Evolutionary conservation across 1,140 invertebrate genomes (phyloP).

Genomic region (Eriosoma lanigerum): DNA sequence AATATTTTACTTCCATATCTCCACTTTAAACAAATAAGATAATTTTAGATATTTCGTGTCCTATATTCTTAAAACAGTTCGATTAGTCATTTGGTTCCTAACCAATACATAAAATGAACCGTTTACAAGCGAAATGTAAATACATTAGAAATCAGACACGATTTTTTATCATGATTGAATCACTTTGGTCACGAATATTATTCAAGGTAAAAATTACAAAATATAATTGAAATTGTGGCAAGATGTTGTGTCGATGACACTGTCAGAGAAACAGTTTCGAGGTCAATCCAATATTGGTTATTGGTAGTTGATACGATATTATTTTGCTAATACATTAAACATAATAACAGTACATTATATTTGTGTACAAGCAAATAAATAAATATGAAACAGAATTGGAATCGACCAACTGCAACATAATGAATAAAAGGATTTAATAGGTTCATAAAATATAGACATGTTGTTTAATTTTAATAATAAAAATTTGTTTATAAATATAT

Average conservation of each 20-base stretch:
- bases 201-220: background rate
- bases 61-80: too few species aligned
- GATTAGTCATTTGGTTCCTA: too few species aligned
- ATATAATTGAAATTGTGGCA: background rate
- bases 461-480: conserved; percentile 34
- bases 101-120: too few species aligned
- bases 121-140: too few species aligned
- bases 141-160: too few species aligned
- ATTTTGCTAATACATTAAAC: background rate
- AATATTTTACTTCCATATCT: too few species aligned
- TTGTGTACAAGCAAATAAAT: background rate
- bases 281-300: too few species aligned
- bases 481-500: conserved; percentile 28
- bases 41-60: too few species aligned
- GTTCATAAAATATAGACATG: conserved; percentile 2
- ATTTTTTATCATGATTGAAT: background rate
- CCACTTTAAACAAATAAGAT: too few species aligned
- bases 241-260: background rate
- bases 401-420: background rate
- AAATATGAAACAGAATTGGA: too few species aligned
- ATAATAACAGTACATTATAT: background rate
- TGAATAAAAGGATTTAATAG: background rate
- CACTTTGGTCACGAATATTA: background rate
- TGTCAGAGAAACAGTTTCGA: background rate
- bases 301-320: too few species aligned